Conservation (phyloP, 30 jellyfish, hydroid and myxozoan genomes). For the Clytia hemisphaerica region DNA sequence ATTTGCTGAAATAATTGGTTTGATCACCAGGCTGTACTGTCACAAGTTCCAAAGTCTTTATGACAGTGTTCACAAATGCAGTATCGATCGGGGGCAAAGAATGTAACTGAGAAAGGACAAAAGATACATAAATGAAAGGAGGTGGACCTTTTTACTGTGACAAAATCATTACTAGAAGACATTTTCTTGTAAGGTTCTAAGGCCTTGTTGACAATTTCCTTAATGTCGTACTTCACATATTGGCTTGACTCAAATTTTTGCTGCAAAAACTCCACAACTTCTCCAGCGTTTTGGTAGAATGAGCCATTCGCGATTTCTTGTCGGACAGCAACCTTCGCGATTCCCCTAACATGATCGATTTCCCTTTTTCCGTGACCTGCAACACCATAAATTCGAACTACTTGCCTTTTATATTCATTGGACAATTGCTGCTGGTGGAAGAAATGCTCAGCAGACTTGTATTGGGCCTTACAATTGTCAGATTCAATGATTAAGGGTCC, state of each 20-base stretch:
- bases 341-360: slow-evolving; percentile 11
- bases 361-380: slow-evolving; percentile 16
- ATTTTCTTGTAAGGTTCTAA: neutral
- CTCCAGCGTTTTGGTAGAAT: slow-evolving; percentile 2
- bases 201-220: neutral
- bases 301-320: slow-evolving; percentile 5
- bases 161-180: neutral
- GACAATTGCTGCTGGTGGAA: neutral
- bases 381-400: slow-evolving; percentile 1
- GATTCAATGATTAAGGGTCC: neutral
- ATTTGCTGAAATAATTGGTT: too few species aligned
- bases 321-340: too few species aligned
- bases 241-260: neutral
- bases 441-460: slow-evolving; percentile 14
- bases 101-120: neutral
- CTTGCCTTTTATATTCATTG: neutral
- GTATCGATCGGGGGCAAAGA: neutral
- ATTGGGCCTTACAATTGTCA: slow-evolving; percentile 10
- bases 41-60: slow-evolving; percentile 17
- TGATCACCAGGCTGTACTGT: too few species aligned
- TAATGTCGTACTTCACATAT: neutral
- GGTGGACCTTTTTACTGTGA: slow-evolving; percentile 5
- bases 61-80: slow-evolving; percentile 10
- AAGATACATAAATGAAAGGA: neutral
- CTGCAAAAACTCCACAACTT: neutral